Evolutionary conservation across 2,113 vertebrate genomes (phyloP).

Genomic region (Caloenas nicobarica): DNA sequence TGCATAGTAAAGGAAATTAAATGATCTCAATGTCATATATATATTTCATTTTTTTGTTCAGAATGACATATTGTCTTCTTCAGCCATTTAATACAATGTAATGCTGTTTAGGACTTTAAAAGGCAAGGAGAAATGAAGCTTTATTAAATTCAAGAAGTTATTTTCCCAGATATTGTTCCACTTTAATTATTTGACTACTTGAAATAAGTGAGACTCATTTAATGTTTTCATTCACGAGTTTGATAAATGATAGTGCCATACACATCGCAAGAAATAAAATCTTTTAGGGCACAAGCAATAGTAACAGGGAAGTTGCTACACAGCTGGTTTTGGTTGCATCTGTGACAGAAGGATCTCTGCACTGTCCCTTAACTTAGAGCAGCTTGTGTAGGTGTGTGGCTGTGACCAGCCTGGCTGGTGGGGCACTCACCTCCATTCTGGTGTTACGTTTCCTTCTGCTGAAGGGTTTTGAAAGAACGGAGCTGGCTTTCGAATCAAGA

Average conservation of each 20-base stretch:
- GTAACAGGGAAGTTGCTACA: background rate
- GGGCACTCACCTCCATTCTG: background rate
- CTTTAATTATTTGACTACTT: background rate
- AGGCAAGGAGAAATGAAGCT: background rate
- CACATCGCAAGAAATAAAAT: background rate
- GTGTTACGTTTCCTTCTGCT: background rate
- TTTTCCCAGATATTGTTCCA: background rate
- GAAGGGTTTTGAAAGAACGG: background rate
- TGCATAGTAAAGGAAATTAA: background rate
- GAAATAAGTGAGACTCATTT: background rate
- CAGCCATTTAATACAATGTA: background rate
- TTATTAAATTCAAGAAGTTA: background rate
- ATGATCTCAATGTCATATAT: background rate
- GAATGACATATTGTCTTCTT: background rate
- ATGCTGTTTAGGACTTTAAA: background rate
- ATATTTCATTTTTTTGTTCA: background rate
- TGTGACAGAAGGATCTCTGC: background rate
- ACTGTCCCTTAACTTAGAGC: background rate
- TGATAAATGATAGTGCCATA: background rate
- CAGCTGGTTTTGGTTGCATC: background rate
- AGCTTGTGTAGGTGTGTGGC: background rate
- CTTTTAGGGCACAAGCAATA: background rate
- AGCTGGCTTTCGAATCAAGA: background rate
- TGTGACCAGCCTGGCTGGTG: background rate
- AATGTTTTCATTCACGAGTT: background rate